Percentiles rank a stretch among this genome's conserved stretches.
These are phyloP conservation scores for Agonopterix alstromeriana DNA, from an alignment of 2,888 invertebrate genomes.

Conservation along the genomic window DNA sequence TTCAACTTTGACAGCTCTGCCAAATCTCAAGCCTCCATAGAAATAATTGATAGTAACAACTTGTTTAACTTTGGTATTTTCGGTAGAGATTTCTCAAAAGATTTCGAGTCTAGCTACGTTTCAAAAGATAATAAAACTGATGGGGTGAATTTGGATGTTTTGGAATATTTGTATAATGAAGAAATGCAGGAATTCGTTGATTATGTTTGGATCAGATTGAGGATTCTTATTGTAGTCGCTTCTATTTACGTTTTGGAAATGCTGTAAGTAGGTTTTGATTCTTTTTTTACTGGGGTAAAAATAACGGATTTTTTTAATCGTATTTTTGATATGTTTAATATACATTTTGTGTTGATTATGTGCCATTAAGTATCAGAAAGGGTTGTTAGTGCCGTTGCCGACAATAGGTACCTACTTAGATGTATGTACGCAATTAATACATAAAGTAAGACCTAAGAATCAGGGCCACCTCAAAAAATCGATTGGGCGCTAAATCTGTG, in stretches of 20 bases:
- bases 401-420: too few relatives aligned
- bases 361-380: neutral
- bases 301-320: neutral
- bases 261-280: constrained; percentile 34
- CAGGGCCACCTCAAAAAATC: too few relatives aligned
- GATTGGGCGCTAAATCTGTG: too few relatives aligned
- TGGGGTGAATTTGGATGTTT: constrained; percentile 19
- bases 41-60: constrained; percentile 26
- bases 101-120: constrained; percentile 19
- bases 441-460: too few relatives aligned
- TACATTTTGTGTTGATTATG: neutral
- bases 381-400: neutral
- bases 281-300: neutral
- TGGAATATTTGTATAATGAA: constrained; percentile 42
- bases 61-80: constrained; percentile 43
- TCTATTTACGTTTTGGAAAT: constrained; percentile 67
- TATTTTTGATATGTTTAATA: neutral
- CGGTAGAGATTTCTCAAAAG: constrained; percentile 38
- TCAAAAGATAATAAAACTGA: constrained; percentile 14
- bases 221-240: constrained; percentile 49
- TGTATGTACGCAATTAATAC: too few relatives aligned
- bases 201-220: constrained; percentile 59
- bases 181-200: constrained; percentile 52
- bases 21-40: constrained; percentile 23
- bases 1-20: constrained; percentile 25